Conservation (phyloP, 2,113 vertebrate genomes). For the Uria aalge region DNA sequence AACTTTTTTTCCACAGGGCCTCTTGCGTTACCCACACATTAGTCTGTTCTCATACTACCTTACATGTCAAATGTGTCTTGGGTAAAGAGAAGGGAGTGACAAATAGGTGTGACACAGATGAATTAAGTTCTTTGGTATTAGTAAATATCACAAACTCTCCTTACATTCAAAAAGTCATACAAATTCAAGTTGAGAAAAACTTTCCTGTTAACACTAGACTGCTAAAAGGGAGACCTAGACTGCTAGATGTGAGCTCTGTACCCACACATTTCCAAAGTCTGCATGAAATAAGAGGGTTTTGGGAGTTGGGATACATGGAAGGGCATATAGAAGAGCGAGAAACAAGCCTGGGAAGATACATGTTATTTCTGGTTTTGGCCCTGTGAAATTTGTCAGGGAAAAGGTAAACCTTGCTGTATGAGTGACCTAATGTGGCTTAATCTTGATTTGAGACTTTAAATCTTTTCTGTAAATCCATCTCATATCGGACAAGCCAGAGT, state of each 20-base stretch:
- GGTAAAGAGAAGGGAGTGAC: neutral
- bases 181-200: neutral
- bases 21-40: neutral
- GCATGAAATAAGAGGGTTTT: accelerated
- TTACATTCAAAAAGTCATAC: neutral
- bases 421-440: neutral
- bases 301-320: neutral
- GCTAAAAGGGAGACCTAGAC: neutral
- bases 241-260: neutral
- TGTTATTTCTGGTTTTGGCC: neutral
- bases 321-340: neutral
- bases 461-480: neutral
- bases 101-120: neutral
- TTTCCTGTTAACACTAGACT: neutral
- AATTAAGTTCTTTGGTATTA: neutral
- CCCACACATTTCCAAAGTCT: neutral
- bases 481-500: neutral
- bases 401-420: neutral
- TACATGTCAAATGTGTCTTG: neutral
- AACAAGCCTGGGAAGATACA: neutral
- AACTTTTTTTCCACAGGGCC: neutral
- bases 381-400: neutral
- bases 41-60: neutral
- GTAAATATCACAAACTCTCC: neutral
- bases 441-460: neutral